phyloP scores from a whole-genome alignment of 2,113 vertebrate species.

The Pogona vitticeps region DNA sequence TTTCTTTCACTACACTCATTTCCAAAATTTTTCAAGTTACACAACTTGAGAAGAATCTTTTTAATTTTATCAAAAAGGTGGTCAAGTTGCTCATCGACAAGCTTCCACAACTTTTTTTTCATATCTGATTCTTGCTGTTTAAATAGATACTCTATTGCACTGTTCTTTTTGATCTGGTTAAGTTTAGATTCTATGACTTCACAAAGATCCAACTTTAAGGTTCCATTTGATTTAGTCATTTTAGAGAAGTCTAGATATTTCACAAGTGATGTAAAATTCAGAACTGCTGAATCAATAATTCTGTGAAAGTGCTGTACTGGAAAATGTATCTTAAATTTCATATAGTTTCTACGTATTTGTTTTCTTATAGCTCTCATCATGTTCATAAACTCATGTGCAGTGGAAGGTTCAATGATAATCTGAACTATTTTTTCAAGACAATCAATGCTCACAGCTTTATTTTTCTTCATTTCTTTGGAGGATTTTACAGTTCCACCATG shows the following conservation, averaged over 20 bases:
- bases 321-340: constrained; percentile 95
- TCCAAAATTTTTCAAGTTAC: constrained; percentile 67
- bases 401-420: constrained; percentile 76
- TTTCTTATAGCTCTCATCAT: constrained; percentile 84
- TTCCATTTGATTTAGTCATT: constrained; percentile 77
- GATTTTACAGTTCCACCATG: constrained; percentile 53
- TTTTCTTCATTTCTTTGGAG: constrained; percentile 65
- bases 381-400: constrained; percentile 86
- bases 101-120: constrained; percentile 94
- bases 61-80: constrained; percentile 87
- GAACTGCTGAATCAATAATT: constrained; percentile 88
- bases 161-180: constrained; percentile 87
- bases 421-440: constrained; percentile 80
- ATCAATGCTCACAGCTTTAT: constrained; percentile 68
- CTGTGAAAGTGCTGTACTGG: constrained; percentile 88
- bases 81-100: constrained; percentile 92
- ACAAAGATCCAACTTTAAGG: constrained; percentile 84
- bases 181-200: constrained; percentile 84
- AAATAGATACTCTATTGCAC: constrained; percentile 92
- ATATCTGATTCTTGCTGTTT: constrained; percentile 88
- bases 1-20: constrained; percentile 66
- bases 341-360: constrained; percentile 91
- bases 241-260: constrained; percentile 84
- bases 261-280: constrained; percentile 88
- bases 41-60: constrained; percentile 75